Percentiles rank a stretch among this genome's conserved stretches.
These are phyloP conservation scores for Chrysogorgia sp. DNA, from an alignment of 92 coral and sea anemone genomes.

Conservation along the genomic window DNA sequence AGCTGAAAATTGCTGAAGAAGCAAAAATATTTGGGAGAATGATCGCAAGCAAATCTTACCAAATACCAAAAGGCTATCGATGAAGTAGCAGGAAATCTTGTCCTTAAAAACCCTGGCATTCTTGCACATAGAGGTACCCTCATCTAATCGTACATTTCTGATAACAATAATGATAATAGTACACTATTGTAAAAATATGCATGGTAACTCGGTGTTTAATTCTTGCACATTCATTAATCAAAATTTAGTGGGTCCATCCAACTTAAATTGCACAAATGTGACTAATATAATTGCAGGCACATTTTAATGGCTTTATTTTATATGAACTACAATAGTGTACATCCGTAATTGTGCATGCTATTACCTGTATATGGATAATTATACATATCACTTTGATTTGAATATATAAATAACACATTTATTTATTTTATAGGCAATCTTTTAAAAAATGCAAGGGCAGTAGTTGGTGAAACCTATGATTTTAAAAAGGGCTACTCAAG, in stretches of 20 bases:
- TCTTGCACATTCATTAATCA: not conserved
- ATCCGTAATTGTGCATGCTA: not conserved
- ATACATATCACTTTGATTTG: not conserved
- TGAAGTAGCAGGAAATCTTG: conserved; percentile 59
- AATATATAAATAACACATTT: not conserved
- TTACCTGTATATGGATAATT: not conserved
- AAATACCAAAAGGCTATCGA: conserved; percentile 59
- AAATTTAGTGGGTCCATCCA: no score
- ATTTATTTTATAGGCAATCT: conserved; percentile 52
- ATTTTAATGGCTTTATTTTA: not conserved
- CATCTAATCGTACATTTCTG: not conserved
- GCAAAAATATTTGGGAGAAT: not conserved
- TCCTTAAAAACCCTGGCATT: conserved; percentile 46
- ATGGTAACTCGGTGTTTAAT: no score
- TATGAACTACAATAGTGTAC: not conserved
- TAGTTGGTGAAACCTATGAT: conserved; percentile 30
- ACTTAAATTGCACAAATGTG: no score
- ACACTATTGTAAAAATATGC: not conserved
- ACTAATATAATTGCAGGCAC: no score
- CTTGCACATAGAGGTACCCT: conserved; percentile 55
- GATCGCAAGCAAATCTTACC: not conserved
- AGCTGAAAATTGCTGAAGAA: not conserved
- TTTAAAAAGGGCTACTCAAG: conserved; percentile 58
- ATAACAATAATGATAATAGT: not conserved
- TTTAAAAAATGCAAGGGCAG: conserved; percentile 50